Base-by-base conservation (phyloP, 2,888 invertebrate species). In the Diloba caeruleocephala region DNA sequence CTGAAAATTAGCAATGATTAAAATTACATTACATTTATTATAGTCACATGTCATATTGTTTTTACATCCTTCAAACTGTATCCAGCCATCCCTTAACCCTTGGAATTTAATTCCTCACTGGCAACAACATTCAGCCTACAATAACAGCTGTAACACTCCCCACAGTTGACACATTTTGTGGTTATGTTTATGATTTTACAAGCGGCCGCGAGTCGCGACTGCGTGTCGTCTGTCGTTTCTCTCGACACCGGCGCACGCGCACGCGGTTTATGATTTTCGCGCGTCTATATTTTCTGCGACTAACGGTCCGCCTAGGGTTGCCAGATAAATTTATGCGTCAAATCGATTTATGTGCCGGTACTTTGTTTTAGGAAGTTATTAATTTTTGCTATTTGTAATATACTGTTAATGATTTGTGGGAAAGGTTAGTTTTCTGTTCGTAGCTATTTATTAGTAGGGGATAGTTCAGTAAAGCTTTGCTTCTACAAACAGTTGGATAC, bases 241-340 rank as follows among this genome's bases (percentile, higher is more conserved):
- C 45, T 42, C 52, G 70, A 49, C 60, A 37, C 38, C 29, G 51
- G 62, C 65, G 71, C 74, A 73, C 74, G 72, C 74, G 71, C 72
- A 49, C 21, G 44, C 60, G 72, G 73, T 87, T 88, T 88, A 87
- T 84, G 85, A 86, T 85, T 88, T 88, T 87, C 84, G 85, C 87
- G 84, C 87, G 81, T 78, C 74, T 78, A 86, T 85, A 85, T 82
- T 80, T 86, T 75, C 75, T 71, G 75, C 73, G 44, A 12, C 70
- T 84, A 83, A 85, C 84, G 82, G 85, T 73, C 42, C 69, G 32
- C 54, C 70, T 75, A 84, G 82, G 84, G 83, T 74, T 72, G 71
- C 62, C 53, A 79, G 75, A 79, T 76, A 77, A 79, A 82, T 81
- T 78, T 62, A 58, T 75, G 78, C 66, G 56, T 69, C 72, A 51